Evolutionary conservation across 1,140 invertebrate genomes (phyloP), one percentile per base, ranked within the genome.

Genomic region (Neodiprion lecontei): DNA sequence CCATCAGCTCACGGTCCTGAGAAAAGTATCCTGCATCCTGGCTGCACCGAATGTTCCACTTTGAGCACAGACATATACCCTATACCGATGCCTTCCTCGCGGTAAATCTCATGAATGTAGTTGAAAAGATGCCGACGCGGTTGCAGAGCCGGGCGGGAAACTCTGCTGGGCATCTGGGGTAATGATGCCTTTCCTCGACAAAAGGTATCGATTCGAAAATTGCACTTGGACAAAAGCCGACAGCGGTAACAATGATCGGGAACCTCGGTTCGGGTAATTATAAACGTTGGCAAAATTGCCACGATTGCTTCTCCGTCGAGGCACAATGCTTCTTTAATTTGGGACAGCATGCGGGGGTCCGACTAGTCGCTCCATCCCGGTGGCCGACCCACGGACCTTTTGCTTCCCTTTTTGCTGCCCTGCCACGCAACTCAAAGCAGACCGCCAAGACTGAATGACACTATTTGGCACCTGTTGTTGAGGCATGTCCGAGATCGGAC

Each of bases 391-490:
- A 49, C 50, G n/a, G 49, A 17, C 53, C 53, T 61, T 61, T 61
- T 9, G 3, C n/a, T 61, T 12, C 11, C 11, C 11, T 40, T 40
- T 40, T 11, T 17, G 21, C 67, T 1, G 9, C 40, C n/a, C 67
- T 12, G n/a, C 4, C 11, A 3, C 7, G 21, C 67, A 21, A 12
- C 40, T 69, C 67, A 69, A 69, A 69, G 67, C 21, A 21, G 23
- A 12, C 67, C 67, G 67, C 11, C 67, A 23, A 50, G 65, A 53
- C 11, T 48, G 47, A 67, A 75, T 79, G 78, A 79, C 75, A 82
- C 78, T 81, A 84, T 84, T 81, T 82, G 79, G 80, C 82, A 83
- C 80, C 80, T 81, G 82, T 79, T 61, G 53, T 5, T 61, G 53
- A 9, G 11, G 11, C 11, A 17, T 7, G n/a, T 61, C 53, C 53